Conservation (phyloP, 2,888 invertebrate genomes). For the Eristalis intricaria region DNA sequence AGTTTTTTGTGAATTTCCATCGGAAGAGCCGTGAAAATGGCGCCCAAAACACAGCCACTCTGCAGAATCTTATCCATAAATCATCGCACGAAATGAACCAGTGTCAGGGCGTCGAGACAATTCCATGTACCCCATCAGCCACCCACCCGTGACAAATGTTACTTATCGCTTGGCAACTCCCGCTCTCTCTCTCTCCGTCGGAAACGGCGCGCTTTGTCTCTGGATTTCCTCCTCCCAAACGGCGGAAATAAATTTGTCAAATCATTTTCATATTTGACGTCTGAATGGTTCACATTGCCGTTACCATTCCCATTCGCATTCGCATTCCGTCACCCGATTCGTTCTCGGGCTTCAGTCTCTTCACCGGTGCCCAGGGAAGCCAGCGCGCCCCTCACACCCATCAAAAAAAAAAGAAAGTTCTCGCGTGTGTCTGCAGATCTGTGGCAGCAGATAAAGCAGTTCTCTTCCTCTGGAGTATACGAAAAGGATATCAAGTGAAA, state of each 20-base stretch:
- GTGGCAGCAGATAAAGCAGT: constrained; percentile 52
- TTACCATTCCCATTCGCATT: no score
- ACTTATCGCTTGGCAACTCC: background rate
- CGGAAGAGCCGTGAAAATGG: constrained; percentile 31
- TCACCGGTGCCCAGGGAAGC: background rate
- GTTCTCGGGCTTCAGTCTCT: background rate
- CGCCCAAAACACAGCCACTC: constrained; percentile 19
- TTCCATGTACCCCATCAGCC: background rate
- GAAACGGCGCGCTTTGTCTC: constrained; percentile 13
- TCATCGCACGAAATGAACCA: constrained; percentile 36
- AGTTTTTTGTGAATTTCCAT: constrained; percentile 1
- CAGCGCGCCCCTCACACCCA: background rate
- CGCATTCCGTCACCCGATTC: constrained; percentile 44
- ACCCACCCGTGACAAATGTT: background rate
- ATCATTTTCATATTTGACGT: constrained; percentile 61
- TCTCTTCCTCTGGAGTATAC: background rate
- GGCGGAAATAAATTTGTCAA: constrained; percentile 63
- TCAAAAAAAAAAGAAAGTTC: constrained; percentile 39
- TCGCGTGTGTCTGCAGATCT: constrained; percentile 61
- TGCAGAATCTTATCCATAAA: constrained; percentile 66
- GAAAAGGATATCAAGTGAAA: background rate
- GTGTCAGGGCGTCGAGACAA: background rate
- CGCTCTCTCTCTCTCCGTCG: constrained; percentile 11
- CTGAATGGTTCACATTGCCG: constrained; percentile 2
- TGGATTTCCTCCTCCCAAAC: constrained; percentile 27